Conservation (phyloP, 1,140 invertebrate genomes). For the Drosophila navojoa region DNA sequence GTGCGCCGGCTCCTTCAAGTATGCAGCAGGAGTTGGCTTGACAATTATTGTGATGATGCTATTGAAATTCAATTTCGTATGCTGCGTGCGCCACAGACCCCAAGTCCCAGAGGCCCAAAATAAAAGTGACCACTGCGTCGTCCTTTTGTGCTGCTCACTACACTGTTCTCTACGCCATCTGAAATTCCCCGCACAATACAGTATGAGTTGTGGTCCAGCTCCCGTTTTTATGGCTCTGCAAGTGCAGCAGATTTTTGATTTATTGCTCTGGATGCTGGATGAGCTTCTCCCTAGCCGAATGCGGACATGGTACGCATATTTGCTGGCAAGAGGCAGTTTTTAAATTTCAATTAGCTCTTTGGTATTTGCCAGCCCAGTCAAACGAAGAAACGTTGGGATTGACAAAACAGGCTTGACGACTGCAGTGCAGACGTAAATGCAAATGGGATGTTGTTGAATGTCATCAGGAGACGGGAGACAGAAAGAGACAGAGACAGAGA, state of each 20-base stretch:
- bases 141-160: constrained; percentile 4
- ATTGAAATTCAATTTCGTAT: constrained; percentile 52
- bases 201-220: neutral
- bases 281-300: neutral
- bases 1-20: constrained; percentile 34
- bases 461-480: neutral
- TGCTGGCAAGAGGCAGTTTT: constrained; percentile 2
- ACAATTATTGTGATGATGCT: constrained; percentile 51
- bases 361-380: neutral
- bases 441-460: constrained; percentile 11
- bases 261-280: constrained; percentile 32
- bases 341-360: constrained; percentile 40
- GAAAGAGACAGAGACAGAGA: too few relatives aligned
- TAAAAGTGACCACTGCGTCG: neutral
- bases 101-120: neutral
- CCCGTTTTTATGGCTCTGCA: constrained; percentile 22
- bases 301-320: neutral
- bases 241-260: constrained; percentile 67
- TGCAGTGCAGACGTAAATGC: neutral
- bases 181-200: constrained; percentile 5
- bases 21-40: constrained; percentile 48
- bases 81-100: constrained; percentile 15
- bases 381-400: constrained; percentile 15
- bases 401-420: neutral
- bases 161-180: constrained; percentile 6